Evolutionary conservation across 2,888 invertebrate species (phyloP).

Genomic region (Biston betularia): DNA sequence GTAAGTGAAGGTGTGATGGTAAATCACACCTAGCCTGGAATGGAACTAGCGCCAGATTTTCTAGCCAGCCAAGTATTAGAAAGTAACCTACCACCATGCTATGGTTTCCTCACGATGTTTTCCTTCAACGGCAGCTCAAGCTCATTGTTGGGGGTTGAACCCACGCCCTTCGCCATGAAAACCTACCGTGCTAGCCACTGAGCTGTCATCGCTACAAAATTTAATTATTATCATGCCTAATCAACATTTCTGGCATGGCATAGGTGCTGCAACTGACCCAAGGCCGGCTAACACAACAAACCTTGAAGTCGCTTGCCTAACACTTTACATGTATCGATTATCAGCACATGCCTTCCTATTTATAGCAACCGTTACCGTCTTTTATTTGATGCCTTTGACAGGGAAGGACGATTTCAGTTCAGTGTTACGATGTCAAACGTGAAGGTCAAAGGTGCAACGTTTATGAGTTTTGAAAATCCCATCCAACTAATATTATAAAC

Average conservation of each 20-base stretch:
- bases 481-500: too few relatives aligned
- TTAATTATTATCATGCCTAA: slow-evolving; percentile 14
- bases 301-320: slow-evolving; percentile 23
- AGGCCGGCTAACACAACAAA: slow-evolving; percentile 21
- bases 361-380: slow-evolving; percentile 6
- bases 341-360: slow-evolving; percentile 12
- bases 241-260: slow-evolving; percentile 33
- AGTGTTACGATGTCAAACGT: slow-evolving; percentile 12
- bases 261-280: slow-evolving; percentile 28
- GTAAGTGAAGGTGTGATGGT: too few relatives aligned
- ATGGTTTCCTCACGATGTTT: too few relatives aligned
- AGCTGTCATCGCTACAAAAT: too few relatives aligned
- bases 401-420: slow-evolving; percentile 15
- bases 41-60: too few relatives aligned
- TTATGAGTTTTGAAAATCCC: not conserved
- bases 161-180: too few relatives aligned
- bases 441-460: not conserved
- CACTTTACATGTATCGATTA: slow-evolving; percentile 25
- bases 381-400: not conserved
- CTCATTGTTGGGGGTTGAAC: too few relatives aligned
- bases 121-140: too few relatives aligned
- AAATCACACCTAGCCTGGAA: too few relatives aligned
- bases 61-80: too few relatives aligned
- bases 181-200: too few relatives aligned
- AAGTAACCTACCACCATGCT: too few relatives aligned